Evolutionary conservation across 2,888 invertebrate genomes (phyloP).

Genomic region (Horisme vitalbata): DNA sequence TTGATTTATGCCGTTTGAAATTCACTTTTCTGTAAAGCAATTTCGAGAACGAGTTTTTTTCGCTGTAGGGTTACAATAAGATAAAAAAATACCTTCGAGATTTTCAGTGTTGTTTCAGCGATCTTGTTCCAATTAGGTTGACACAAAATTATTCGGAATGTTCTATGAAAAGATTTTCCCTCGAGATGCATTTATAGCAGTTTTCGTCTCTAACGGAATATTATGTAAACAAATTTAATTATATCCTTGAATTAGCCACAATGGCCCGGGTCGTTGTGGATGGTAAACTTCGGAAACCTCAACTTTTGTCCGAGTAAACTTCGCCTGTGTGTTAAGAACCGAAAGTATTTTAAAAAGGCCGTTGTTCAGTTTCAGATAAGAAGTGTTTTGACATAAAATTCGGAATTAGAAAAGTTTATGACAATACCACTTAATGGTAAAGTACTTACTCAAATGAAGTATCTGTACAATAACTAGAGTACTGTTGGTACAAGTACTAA

Average conservation of each 20-base stretch:
- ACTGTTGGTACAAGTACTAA: too few species aligned
- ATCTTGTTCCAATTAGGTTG: constrained; percentile 21
- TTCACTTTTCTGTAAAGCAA: constrained; percentile 54
- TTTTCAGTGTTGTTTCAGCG: constrained; percentile 21
- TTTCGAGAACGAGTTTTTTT: constrained; percentile 42
- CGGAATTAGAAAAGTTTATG: constrained; percentile 14
- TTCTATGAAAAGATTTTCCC: constrained; percentile 37
- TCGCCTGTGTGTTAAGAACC: constrained; percentile 52
- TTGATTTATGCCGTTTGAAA: constrained; percentile 62
- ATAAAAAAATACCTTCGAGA: constrained; percentile 19
- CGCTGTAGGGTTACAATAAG: constrained; percentile 27
- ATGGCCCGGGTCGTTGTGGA: constrained; percentile 66
- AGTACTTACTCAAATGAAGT: too few species aligned
- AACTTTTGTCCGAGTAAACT: constrained; percentile 65
- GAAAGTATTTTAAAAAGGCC: constrained; percentile 60
- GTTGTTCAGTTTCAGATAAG: constrained; percentile 52
- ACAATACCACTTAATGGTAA: not conserved
- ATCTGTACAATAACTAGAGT: too few species aligned
- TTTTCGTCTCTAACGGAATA: constrained; percentile 64
- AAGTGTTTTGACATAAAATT: constrained; percentile 30
- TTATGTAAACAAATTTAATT: constrained; percentile 79
- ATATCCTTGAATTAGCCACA: constrained; percentile 76
- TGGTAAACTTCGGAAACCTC: constrained; percentile 68
- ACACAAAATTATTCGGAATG: constrained; percentile 31
- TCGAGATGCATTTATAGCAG: constrained; percentile 47